Evolutionary conservation across 2,888 invertebrate species (phyloP).

Genomic region (Drosophila anomalata): DNA sequence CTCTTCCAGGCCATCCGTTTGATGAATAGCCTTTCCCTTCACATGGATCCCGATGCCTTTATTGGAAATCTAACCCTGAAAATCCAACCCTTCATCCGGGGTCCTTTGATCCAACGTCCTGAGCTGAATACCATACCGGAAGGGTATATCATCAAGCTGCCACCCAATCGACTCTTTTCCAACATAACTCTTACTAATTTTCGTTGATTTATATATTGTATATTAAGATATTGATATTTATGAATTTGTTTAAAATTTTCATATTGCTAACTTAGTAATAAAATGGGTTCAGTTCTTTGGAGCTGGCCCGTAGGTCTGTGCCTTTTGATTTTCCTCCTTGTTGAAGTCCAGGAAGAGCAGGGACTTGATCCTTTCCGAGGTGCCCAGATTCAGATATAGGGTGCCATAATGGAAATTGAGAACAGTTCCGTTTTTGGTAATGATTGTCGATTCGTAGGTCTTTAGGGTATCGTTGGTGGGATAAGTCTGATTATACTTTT

Average conservation of each 20-base stretch:
- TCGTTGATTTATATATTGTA: neutral
- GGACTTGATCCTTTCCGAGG: slow-evolving; percentile 1
- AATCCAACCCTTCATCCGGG: neutral
- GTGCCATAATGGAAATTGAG: neutral
- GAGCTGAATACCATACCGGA: neutral
- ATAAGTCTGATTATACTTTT: neutral
- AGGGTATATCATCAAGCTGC: neutral
- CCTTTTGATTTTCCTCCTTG: neutral
- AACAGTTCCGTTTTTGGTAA: slow-evolving; percentile 2
- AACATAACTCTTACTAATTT: neutral
- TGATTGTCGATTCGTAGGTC: neutral
- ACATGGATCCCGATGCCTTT: neutral
- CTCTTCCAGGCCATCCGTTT: no score
- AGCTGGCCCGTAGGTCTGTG: neutral
- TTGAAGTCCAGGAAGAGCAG: neutral
- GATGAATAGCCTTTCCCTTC: no score
- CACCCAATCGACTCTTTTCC: neutral
- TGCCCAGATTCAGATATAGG: neutral
- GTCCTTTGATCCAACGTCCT: neutral
- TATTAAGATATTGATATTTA: neutral
- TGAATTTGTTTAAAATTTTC: neutral
- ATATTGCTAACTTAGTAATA: neutral
- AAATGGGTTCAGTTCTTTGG: neutral
- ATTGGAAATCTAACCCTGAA: neutral
- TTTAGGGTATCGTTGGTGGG: neutral